These are phyloP conservation scores for Formica aserva DNA, from an alignment of 2,888 invertebrate species.

Conservation along the genomic window DNA sequence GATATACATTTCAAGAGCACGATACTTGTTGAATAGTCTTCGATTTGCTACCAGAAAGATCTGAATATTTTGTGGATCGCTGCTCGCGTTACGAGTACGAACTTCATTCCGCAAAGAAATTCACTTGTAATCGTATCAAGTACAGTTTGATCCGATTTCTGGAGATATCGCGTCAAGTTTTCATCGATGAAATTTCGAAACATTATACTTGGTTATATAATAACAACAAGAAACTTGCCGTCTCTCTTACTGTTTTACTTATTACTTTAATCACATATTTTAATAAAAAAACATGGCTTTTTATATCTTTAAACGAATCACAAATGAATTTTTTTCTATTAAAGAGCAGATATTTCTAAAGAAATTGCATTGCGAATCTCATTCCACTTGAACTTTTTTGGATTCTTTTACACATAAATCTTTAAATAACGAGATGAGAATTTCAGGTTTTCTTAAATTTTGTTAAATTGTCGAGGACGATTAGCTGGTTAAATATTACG, in stretches of 20 bases:
- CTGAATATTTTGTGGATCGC: neutral
- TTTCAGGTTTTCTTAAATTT: neutral
- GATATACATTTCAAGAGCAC: neutral
- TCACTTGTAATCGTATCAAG: slow-evolving; percentile 28
- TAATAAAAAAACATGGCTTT: neutral
- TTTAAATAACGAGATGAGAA: neutral
- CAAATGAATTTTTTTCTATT: neutral
- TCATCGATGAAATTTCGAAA: slow-evolving; percentile 19
- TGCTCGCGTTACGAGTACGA: neutral
- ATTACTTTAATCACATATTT: neutral
- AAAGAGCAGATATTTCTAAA: neutral
- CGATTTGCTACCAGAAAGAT: neutral
- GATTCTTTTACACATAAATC: neutral
- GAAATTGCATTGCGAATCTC: neutral
- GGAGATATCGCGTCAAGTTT: slow-evolving; percentile 1
- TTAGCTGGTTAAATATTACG: neutral
- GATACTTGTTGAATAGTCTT: slow-evolving; percentile 23
- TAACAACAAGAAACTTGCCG: neutral
- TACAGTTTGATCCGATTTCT: slow-evolving; percentile 20
- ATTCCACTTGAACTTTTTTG: neutral
- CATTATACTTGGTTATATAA: slow-evolving; percentile 18
- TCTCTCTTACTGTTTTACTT: neutral
- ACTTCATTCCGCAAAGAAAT: slow-evolving; percentile 7
- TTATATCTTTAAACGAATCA: neutral
- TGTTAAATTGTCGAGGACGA: neutral